Percentiles rank a stretch among this genome's conserved stretches.
Conservation (phyloP, 2,888 invertebrate genomes). For the Odontothrips loti region DNA sequence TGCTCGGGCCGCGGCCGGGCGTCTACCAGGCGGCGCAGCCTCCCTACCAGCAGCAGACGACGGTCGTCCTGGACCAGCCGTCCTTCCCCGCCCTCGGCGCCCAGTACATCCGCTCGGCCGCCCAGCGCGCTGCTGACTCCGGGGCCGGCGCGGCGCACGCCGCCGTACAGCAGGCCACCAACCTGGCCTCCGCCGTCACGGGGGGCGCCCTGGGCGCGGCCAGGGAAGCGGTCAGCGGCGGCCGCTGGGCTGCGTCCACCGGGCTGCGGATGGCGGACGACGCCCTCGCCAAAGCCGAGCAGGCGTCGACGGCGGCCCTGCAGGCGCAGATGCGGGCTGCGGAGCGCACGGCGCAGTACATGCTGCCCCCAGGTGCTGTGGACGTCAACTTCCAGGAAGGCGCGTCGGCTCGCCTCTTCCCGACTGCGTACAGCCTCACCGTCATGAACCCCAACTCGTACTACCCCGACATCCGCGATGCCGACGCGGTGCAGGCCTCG, state of each 20-base stretch:
- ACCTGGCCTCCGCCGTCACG: background rate
- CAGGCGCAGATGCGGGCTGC: background rate
- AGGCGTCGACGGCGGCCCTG: background rate
- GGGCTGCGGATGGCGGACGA: background rate
- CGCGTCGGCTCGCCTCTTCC: background rate
- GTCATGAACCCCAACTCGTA: background rate
- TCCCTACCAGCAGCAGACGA: background rate
- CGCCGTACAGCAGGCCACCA: background rate
- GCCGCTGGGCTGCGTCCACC: background rate
- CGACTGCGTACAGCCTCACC: background rate
- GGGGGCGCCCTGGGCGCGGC: background rate
- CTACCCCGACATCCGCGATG: background rate
- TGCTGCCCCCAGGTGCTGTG: background rate
- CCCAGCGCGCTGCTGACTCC: constrained; percentile 4
- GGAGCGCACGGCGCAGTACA: background rate
- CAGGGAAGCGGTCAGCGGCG: background rate
- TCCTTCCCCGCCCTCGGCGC: background rate
- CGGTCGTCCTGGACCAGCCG: background rate
- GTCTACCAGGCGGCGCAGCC: background rate
- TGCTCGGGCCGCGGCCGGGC: background rate
- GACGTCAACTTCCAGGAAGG: background rate
- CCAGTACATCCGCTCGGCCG: background rate
- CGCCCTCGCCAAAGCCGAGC: background rate
- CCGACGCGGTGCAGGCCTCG: background rate
- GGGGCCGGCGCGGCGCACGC: background rate